Evolutionary conservation across 2,113 vertebrate species (phyloP).

Genomic region (Sorex fumeus): DNA sequence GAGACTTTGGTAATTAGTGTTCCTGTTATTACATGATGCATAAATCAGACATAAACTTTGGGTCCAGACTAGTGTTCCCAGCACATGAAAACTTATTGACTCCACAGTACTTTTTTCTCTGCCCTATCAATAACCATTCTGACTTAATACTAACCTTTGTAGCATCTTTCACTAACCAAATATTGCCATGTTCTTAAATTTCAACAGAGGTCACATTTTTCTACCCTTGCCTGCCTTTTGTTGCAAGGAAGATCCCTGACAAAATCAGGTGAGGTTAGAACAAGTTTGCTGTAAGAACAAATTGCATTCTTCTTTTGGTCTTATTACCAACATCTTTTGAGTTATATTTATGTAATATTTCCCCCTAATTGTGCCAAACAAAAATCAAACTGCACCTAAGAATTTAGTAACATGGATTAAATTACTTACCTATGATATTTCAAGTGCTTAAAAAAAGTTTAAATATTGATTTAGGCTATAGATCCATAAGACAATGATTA

Average conservation of each 20-base stretch:
- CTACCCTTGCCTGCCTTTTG: neutral
- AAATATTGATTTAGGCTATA: slow-evolving; percentile 1
- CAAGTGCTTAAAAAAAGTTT: neutral
- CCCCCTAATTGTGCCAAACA: neutral
- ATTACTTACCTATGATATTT: neutral
- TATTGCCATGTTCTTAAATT: neutral
- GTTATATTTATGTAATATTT: neutral
- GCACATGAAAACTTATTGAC: fast-evolving
- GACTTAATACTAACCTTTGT: fast-evolving
- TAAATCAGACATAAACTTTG: neutral
- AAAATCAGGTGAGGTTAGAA: neutral
- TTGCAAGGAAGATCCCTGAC: neutral
- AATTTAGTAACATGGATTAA: neutral
- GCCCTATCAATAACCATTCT: neutral
- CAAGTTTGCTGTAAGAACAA: neutral
- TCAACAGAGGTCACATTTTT: neutral
- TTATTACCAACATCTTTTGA: neutral
- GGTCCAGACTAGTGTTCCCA: neutral
- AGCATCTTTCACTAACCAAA: neutral
- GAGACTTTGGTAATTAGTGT: neutral
- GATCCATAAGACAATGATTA: neutral
- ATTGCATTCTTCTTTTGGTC: neutral
- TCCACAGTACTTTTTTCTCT: neutral
- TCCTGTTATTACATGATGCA: neutral
- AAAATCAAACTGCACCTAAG: neutral